Conservation (phyloP, 2,888 invertebrate species). For the Cephonodes hylas region DNA sequence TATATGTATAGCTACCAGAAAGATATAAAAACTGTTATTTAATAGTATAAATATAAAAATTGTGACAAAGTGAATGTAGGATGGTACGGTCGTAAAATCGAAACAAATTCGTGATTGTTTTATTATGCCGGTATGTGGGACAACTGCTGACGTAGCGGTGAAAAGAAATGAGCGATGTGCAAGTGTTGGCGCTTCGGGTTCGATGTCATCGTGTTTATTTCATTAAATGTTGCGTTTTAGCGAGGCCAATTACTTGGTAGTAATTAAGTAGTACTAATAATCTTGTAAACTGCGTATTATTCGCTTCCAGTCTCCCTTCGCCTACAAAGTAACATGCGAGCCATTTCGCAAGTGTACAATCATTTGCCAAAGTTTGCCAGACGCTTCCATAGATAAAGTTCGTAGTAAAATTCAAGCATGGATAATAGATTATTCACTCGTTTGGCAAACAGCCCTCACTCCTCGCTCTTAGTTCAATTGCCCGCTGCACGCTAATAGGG, state of each 20-base stretch:
- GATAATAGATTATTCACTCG: conserved; percentile 2
- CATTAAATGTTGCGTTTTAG: neutral
- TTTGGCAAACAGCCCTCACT: neutral
- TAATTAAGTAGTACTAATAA: neutral
- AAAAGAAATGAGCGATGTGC: neutral
- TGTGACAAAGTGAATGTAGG: neutral
- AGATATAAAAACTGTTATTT: neutral
- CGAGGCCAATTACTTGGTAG: neutral
- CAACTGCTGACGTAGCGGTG: neutral
- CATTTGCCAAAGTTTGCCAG: conserved; percentile 1
- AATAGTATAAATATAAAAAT: neutral
- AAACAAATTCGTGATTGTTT: neutral
- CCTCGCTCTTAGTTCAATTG: neutral
- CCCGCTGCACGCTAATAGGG: neutral
- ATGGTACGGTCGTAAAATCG: neutral
- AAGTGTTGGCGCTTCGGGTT: neutral
- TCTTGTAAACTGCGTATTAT: neutral
- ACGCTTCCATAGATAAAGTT: conserved; percentile 1
- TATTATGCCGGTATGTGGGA: neutral
- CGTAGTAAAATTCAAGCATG: neutral
- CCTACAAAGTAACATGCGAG: neutral
- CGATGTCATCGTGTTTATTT: neutral
- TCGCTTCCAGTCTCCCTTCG: neutral
- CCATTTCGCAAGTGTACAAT: neutral
- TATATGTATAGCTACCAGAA: neutral